Conservation (phyloP, 1,140 invertebrate species). For the Aphaenogaster floridana region DNA sequence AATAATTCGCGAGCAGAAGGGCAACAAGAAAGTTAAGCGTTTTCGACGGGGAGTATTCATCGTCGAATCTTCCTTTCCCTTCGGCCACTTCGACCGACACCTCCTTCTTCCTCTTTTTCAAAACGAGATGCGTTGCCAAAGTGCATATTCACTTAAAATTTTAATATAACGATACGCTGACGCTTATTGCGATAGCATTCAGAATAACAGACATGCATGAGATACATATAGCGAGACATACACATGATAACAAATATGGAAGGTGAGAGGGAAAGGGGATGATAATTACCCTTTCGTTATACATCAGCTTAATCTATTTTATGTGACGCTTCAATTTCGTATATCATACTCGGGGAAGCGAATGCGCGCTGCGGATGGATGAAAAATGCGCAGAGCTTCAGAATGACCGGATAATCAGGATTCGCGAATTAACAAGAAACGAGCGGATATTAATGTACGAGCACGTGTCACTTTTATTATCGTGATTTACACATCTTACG, state of each 20-base stretch:
- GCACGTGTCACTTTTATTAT: slow-evolving; percentile 3
- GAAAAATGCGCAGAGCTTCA: not conserved
- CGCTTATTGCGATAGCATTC: slow-evolving; percentile 15
- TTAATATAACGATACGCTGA: slow-evolving; percentile 44
- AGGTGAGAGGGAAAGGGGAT: not conserved
- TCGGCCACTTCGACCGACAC: not conserved
- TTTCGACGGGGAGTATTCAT: not conserved
- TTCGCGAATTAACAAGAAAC: slow-evolving; percentile 53
- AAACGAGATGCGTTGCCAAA: slow-evolving; percentile 24
- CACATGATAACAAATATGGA: slow-evolving; percentile 38
- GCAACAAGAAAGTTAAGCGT: not conserved
- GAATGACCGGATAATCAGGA: slow-evolving; percentile 44
- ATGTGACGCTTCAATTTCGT: slow-evolving; percentile 69
- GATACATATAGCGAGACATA: not conserved
- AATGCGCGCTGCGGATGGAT: not conserved
- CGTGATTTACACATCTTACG: not conserved
- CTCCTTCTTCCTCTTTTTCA: not conserved
- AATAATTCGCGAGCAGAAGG: slow-evolving; percentile 8
- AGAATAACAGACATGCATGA: not conserved
- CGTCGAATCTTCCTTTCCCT: not conserved
- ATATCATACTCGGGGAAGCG: slow-evolving; percentile 44
- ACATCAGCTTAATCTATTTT: slow-evolving; percentile 58
- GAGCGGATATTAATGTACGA: not conserved
- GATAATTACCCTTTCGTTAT: slow-evolving; percentile 67
- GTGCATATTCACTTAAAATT: slow-evolving; percentile 43